Conservation (phyloP, 2,888 invertebrate species). For the Orthonevra nobilis region DNA sequence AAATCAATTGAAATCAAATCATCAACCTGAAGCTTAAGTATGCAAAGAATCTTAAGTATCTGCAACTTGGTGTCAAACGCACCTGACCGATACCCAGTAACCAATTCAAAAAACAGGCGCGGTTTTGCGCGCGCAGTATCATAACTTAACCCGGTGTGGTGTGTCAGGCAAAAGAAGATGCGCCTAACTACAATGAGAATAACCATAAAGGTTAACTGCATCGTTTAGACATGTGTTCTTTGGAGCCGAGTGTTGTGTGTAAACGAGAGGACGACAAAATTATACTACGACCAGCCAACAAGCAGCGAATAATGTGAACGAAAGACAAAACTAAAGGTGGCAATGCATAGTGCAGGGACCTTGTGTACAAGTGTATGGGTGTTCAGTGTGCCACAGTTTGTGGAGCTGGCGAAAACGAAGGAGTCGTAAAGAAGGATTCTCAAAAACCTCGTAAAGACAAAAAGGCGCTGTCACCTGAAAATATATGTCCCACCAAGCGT, state of each 20-base stretch:
- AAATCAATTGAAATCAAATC: conserved; percentile 72
- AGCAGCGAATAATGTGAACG: conserved; percentile 36
- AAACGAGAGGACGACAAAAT: conserved; percentile 43
- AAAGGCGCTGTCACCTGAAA: conserved; percentile 73
- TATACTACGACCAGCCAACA: conserved; percentile 18
- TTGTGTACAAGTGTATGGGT: neutral
- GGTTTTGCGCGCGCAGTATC: conserved; percentile 7
- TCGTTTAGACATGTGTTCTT: conserved; percentile 62
- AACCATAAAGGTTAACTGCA: conserved; percentile 69
- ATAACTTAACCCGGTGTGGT: conserved; percentile 32
- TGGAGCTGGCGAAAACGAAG: conserved; percentile 29
- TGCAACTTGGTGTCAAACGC: conserved; percentile 30
- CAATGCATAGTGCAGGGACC: conserved; percentile 1
- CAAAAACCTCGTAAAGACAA: conserved; percentile 67
- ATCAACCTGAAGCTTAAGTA: conserved; percentile 68
- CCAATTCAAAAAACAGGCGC: conserved; percentile 19
- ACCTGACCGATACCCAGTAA: conserved; percentile 45
- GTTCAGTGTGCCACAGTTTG: no score
- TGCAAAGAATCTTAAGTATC: conserved; percentile 63
- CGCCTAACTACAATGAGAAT: conserved; percentile 68
- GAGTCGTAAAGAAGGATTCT: conserved; percentile 65
- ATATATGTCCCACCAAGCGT: conserved; percentile 72
- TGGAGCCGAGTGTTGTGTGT: conserved; percentile 31
- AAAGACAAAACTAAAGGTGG: conserved; percentile 17
- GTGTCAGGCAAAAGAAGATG: conserved; percentile 35